Conservation (phyloP, 2,797 vertebrate genomes). For the Lates japonicus region DNA sequence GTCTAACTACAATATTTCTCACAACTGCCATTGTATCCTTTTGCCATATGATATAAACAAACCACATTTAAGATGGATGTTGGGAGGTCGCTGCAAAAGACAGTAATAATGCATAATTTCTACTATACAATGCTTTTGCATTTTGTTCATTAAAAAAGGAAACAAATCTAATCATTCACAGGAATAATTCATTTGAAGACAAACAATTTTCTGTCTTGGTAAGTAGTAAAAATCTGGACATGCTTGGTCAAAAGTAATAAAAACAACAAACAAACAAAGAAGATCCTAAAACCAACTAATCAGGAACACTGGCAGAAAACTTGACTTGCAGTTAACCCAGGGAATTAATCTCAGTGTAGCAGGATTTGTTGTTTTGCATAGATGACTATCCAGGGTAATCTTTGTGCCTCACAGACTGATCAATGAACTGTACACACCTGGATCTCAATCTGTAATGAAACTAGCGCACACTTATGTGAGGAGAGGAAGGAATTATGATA, state of each 20-base stretch:
- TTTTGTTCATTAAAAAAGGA: background rate
- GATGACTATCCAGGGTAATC: constrained; percentile 24
- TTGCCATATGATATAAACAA: background rate
- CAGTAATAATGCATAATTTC: background rate
- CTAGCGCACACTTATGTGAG: background rate
- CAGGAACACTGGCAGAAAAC: background rate
- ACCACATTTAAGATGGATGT: background rate
- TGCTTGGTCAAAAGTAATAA: background rate
- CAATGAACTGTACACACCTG: background rate
- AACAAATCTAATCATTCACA: background rate
- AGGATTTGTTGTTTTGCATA: constrained; percentile 26
- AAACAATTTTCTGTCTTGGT: no score
- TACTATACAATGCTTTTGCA: background rate
- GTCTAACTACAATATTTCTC: background rate
- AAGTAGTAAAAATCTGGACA: background rate
- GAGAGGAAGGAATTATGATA: background rate
- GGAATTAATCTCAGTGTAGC: constrained; percentile 5
- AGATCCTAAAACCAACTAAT: background rate
- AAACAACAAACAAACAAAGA: background rate
- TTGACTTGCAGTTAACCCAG: background rate
- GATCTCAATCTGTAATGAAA: background rate
- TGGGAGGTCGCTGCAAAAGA: background rate
- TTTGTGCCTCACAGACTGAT: constrained; percentile 4
- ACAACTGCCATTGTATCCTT: background rate
- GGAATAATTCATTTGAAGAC: background rate